A percentile compares a stretch with the other conserved stretches of the same genome.
Conservation (phyloP, 2,888 invertebrate species). For the Nematopogon swammerdamellus region DNA sequence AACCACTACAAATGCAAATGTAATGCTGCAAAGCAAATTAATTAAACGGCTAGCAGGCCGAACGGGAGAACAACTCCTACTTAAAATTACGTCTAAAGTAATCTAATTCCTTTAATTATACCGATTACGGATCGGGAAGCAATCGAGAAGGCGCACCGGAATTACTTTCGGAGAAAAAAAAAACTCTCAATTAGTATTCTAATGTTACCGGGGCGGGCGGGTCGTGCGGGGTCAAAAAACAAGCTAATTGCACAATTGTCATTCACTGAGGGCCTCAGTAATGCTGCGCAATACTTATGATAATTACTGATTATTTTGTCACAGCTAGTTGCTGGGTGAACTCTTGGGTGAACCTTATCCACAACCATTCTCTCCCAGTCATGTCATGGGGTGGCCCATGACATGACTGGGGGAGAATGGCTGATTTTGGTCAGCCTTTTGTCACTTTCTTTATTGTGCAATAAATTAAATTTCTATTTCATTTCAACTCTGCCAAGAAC, state of each 20-base stretch:
- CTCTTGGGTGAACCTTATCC: too few relatives aligned
- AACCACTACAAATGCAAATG: neutral
- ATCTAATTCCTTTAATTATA: neutral
- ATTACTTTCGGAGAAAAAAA: neutral
- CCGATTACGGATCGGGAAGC: neutral
- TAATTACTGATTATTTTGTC: too few relatives aligned
- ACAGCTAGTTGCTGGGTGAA: too few relatives aligned
- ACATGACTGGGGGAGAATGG: too few relatives aligned
- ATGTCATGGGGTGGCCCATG: too few relatives aligned
- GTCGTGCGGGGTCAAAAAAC: neutral
- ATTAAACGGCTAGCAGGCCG: neutral
- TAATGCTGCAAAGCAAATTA: neutral
- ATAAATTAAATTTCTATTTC: too few relatives aligned
- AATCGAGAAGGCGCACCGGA: neutral
- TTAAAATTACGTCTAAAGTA: neutral
- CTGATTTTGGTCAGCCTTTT: too few relatives aligned
- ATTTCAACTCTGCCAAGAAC: too few relatives aligned
- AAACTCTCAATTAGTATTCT: neutral
- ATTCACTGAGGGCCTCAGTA: neutral
- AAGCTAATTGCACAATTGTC: neutral
- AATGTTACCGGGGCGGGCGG: neutral
- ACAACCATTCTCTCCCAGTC: too few relatives aligned
- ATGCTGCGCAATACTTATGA: too few relatives aligned
- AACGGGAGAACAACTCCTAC: neutral
- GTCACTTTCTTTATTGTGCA: too few relatives aligned